These are phyloP conservation scores for Yponomeuta malinellus DNA, from an alignment of 2,888 invertebrate species.

Conservation along the genomic window DNA sequence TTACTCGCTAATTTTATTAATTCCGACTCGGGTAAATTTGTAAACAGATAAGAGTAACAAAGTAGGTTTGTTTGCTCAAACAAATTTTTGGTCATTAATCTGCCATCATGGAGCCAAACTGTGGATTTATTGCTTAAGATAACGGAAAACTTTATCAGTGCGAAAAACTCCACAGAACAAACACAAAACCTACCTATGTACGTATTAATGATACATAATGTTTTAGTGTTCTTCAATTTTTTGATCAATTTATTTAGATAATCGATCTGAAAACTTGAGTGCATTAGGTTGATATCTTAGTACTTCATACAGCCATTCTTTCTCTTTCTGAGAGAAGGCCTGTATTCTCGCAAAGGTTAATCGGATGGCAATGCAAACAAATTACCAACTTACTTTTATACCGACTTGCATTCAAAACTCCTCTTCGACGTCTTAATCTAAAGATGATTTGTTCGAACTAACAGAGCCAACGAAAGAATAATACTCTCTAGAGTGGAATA, in stretches of 20 bases:
- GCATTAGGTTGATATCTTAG: too few species aligned
- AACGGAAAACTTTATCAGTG: constrained; percentile 41
- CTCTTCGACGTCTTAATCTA: not conserved
- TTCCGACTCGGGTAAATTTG: constrained; percentile 13
- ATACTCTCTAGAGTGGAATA: not conserved
- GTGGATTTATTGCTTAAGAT: constrained; percentile 47
- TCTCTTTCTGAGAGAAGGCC: too few species aligned
- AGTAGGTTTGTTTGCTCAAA: constrained; percentile 45
- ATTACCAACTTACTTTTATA: too few species aligned
- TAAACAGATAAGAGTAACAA: constrained; percentile 25
- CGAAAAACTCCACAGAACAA: constrained; percentile 28
- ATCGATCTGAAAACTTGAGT: too few species aligned
- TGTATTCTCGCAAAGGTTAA: too few species aligned
- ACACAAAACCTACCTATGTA: not conserved
- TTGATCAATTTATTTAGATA: too few species aligned
- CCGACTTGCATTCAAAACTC: too few species aligned
- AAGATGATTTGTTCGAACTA: not conserved
- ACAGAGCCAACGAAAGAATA: not conserved
- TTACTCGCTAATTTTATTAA: constrained; percentile 11
- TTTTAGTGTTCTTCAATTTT: not conserved
- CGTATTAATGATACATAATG: not conserved
- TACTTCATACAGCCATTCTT: too few species aligned
- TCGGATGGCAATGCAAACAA: too few species aligned
- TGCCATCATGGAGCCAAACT: constrained; percentile 41
- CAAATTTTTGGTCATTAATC: constrained; percentile 48